Conservation (phyloP, 2,888 invertebrate genomes). For the Syrista parreyssii region DNA sequence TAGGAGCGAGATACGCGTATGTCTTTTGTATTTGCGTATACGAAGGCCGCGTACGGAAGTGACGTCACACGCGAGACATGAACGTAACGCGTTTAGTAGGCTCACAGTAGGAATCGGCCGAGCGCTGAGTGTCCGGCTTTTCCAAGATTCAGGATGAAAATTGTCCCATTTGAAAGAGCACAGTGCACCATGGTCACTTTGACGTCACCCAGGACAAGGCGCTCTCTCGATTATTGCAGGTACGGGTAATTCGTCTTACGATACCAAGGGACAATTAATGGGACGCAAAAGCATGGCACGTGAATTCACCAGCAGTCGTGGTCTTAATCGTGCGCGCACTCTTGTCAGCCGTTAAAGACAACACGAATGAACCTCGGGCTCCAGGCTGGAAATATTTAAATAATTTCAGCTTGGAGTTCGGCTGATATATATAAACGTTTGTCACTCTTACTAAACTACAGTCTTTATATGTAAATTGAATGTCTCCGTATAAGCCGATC, state of each 20-base stretch:
- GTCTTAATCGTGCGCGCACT: not conserved
- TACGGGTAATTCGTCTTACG: not conserved
- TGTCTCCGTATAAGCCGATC: not conserved
- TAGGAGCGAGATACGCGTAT: not conserved
- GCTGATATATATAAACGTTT: not conserved
- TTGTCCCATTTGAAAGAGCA: not conserved
- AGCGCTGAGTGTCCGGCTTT: not conserved
- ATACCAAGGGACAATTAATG: not conserved
- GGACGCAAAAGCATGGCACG: not conserved
- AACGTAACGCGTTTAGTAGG: not conserved
- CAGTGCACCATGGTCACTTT: not conserved
- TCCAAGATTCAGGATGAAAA: not conserved
- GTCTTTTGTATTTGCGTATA: not conserved
- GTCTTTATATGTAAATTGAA: not conserved
- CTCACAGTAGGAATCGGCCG: not conserved
- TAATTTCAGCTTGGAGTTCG: not conserved
- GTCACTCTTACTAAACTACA: not conserved
- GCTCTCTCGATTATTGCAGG: not conserved
- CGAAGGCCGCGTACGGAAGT: not conserved
- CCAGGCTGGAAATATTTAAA: not conserved
- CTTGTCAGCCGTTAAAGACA: not conserved
- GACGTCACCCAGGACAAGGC: not conserved
- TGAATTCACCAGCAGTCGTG: not conserved
- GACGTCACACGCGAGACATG: not conserved
- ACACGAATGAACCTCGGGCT: not conserved